These are phyloP conservation scores for Epinotia brunnichana DNA, from an alignment of 2,888 invertebrate species.

Conservation along the genomic window DNA sequence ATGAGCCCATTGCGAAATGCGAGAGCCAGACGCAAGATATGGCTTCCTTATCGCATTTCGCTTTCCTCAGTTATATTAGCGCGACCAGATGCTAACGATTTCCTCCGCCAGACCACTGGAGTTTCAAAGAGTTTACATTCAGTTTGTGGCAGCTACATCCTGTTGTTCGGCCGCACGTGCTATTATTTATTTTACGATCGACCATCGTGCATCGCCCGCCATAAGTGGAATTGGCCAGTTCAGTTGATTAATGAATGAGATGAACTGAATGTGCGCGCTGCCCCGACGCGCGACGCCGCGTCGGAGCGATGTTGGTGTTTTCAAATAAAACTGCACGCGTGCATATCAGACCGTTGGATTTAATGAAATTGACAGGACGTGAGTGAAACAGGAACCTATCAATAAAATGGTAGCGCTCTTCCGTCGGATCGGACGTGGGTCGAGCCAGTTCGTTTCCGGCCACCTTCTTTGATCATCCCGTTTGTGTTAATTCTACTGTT, in stretches of 20 bases:
- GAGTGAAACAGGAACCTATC: conserved; percentile 79
- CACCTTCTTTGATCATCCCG: conserved; percentile 73
- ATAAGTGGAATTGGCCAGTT: conserved; percentile 47
- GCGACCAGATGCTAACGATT: conserved; percentile 70
- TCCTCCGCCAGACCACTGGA: conserved; percentile 63
- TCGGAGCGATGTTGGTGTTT: conserved; percentile 14
- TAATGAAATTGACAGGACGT: conserved; percentile 73
- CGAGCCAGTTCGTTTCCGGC: conserved; percentile 71
- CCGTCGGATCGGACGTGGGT: conserved; percentile 69
- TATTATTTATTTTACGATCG: conserved; percentile 66
- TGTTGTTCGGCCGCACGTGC: conserved; percentile 69
- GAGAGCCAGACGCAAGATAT: conserved; percentile 58
- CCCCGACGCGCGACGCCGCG: neutral
- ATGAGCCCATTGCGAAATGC: conserved; percentile 55
- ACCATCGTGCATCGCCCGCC: conserved; percentile 50
- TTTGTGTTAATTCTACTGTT: conserved; percentile 62
- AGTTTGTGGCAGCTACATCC: conserved; percentile 66
- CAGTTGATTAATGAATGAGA: conserved; percentile 49
- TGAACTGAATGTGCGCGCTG: conserved; percentile 8
- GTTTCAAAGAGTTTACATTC: conserved; percentile 64
- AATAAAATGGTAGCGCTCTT: conserved; percentile 78
- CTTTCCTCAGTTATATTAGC: conserved; percentile 64
- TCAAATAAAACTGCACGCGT: conserved; percentile 28
- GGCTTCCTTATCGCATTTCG: conserved; percentile 68
- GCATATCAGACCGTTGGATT: conserved; percentile 40